Base-by-base conservation (phyloP, 1,140 invertebrate species). In the Zeugodacus cucurbitae region DNA sequence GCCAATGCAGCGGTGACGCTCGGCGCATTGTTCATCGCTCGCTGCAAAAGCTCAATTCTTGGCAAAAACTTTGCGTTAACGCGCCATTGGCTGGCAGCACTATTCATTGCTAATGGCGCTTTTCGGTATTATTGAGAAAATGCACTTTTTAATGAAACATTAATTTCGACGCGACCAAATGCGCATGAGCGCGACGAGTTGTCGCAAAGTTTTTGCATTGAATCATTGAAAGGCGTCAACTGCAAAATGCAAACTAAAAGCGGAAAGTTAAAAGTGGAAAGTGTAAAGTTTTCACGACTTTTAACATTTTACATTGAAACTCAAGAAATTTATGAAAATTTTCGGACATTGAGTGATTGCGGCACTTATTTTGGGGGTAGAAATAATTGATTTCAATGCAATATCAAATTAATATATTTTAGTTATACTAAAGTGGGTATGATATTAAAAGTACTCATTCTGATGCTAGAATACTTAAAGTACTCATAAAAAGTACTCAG, bases 101-200 rank as follows among this genome's bases (percentile, higher is more conserved):
- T 48, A 48, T 82, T 82, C 34, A 82, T 82, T 82, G 74, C 41
- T 82, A 82, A 82, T 82, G 74, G 41, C 74, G 22, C 29, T 82
- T 82, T 82, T 44, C 4, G 44, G 74, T 48, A 82, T 82, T 82
- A 82, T 82, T 82, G 74, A 82, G 74, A 82, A 82, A 82, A 82
- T 82, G 41, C 41, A 82, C 74, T 82, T 82, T 82, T 82, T 82
- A 82, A 82, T 82, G 74, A 48, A 82, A 82, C 74, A 82, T 82
- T 82, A 82, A 82, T 82, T 54, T 48, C 44, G 8, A 54, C 74
- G 20, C 41, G 44, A 22, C 37, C 70, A 78, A 78, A 44, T 78
- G 32, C 22, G 70, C 37, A 22, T 8, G 37, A 62, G 22, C 70
- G 20, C 74, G 26, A 10, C 74, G 48, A 82, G 26, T 48, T 48